phyloP scores from a whole-genome alignment of 1,140 invertebrate genomes.

The Portunus trituberculatus region DNA sequence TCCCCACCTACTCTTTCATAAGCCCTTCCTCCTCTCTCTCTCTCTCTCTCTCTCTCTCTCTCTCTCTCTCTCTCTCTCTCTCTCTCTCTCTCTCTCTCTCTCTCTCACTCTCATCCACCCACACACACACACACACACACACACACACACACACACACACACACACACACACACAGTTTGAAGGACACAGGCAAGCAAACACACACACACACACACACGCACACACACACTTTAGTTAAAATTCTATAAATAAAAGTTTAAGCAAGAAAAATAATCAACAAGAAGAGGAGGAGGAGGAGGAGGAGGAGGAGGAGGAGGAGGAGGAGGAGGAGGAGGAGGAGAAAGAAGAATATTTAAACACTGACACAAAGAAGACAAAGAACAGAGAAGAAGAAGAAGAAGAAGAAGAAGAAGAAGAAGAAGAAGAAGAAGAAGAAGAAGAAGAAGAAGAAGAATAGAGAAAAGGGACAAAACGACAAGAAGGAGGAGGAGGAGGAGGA shows the following conservation, averaged over 20 bases:
- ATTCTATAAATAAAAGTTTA: not conserved
- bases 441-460: too few relatives aligned
- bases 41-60: not conserved
- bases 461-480: too few relatives aligned
- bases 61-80: not conserved
- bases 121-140: not conserved
- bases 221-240: not conserved
- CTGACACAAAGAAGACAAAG: not conserved
- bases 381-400: too few relatives aligned
- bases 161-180: not conserved
- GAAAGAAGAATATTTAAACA: not conserved
- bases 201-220: too few relatives aligned
- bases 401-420: too few relatives aligned
- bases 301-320: not conserved
- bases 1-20: too few relatives aligned
- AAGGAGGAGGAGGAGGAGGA: too few relatives aligned
- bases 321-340: not conserved
- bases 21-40: not conserved
- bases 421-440: too few relatives aligned
- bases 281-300: not conserved
- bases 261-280: not conserved
- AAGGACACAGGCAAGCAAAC: not conserved
- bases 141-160: not conserved
- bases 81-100: not conserved
- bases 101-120: not conserved